Conservation (phyloP, 2,113 vertebrate genomes). For the Muntiacus reevesi region DNA sequence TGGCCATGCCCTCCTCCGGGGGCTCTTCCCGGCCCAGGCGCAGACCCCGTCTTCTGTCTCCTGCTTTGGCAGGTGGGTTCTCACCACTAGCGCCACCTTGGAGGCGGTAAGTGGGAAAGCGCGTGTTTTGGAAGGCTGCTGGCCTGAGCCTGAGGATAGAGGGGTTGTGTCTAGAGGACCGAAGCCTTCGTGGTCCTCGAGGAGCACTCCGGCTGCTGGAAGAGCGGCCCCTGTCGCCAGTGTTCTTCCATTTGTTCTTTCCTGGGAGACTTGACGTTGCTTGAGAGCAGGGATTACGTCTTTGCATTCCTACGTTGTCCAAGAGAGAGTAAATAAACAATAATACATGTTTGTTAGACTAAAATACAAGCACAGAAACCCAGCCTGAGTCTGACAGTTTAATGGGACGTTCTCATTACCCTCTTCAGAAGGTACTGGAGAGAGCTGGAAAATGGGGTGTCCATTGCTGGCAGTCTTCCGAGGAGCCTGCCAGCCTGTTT, state of each 20-base stretch:
- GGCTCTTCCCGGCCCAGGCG: not conserved
- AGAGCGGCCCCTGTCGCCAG: not conserved
- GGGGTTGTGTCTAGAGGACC: not conserved
- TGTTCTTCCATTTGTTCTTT: not conserved
- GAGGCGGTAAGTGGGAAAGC: not conserved
- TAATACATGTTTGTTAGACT: not conserved
- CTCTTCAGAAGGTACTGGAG: not conserved
- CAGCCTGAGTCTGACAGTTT: not conserved
- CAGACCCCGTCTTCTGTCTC: not conserved
- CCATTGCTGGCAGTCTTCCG: not conserved
- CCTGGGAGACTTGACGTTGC: not conserved
- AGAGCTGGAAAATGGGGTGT: not conserved
- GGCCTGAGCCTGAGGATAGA: not conserved
- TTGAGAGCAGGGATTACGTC: not conserved
- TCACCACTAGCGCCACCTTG: not conserved
- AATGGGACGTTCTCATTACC: not conserved
- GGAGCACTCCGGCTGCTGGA: not conserved
- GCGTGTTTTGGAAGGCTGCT: not conserved
- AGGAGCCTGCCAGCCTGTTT: not conserved
- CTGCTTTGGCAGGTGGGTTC: not conserved
- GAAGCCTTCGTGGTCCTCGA: not conserved
- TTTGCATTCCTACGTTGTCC: not conserved
- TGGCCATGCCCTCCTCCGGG: not conserved
- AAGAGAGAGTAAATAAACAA: not conserved
- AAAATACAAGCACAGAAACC: not conserved